Evolutionary conservation across 2,888 invertebrate genomes (phyloP).

Genomic region (Platycheirus albimanus): DNA sequence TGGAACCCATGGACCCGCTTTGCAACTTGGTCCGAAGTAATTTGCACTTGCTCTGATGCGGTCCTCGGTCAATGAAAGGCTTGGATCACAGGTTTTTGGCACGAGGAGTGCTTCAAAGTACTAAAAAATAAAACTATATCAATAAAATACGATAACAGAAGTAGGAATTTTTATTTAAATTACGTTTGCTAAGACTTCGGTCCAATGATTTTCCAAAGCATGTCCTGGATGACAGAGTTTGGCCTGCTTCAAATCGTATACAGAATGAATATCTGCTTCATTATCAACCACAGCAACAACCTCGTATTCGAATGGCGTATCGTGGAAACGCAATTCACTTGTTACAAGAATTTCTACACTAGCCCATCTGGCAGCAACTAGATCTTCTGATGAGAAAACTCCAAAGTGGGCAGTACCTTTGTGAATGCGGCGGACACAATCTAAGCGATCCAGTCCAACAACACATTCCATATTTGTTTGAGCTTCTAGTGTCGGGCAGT

Average conservation of each 20-base stretch:
- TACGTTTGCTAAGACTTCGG: constrained; percentile 90
- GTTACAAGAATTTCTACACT: constrained; percentile 87
- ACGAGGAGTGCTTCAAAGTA: constrained; percentile 90
- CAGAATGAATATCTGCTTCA: constrained; percentile 85
- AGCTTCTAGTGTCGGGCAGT: constrained; percentile 87
- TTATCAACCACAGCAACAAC: constrained; percentile 87
- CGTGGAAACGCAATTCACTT: constrained; percentile 86
- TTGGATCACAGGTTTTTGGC: constrained; percentile 88
- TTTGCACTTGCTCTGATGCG: constrained; percentile 88
- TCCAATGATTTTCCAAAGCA: constrained; percentile 88
- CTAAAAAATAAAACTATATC: constrained; percentile 82
- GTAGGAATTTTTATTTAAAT: constrained; percentile 76
- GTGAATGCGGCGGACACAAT: constrained; percentile 90
- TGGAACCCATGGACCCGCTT: constrained; percentile 92
- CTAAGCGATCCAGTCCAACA: constrained; percentile 89
- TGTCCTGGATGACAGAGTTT: constrained; percentile 93
- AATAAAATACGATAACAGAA: no score
- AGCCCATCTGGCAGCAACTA: constrained; percentile 89
- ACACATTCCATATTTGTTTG: constrained; percentile 87
- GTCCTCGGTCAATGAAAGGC: constrained; percentile 89
- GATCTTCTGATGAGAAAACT: constrained; percentile 92
- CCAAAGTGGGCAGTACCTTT: constrained; percentile 92
- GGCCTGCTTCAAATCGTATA: constrained; percentile 86
- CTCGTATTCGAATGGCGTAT: constrained; percentile 85
- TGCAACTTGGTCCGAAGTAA: constrained; percentile 92